These are phyloP conservation scores for Tonatia bakeri DNA, from an alignment of 2,113 vertebrate genomes.

Conservation along the genomic window DNA sequence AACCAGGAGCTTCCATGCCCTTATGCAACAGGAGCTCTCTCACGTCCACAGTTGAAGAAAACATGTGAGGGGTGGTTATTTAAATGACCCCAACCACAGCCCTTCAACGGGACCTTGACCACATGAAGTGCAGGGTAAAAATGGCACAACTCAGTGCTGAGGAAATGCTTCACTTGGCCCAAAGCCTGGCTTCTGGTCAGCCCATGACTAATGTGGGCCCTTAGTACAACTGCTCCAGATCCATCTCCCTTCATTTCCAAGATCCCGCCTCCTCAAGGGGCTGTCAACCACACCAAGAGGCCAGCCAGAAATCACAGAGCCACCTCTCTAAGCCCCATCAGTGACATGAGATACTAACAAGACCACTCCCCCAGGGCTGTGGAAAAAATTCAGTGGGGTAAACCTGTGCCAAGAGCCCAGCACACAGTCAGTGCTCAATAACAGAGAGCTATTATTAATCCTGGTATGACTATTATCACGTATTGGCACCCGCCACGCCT, in stretches of 20 bases:
- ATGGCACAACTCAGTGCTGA: background rate
- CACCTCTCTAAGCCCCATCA: background rate
- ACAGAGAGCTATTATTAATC: background rate
- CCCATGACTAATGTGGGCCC: background rate
- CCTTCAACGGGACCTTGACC: background rate
- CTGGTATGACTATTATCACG: background rate
- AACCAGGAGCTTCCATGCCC: background rate
- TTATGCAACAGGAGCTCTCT: background rate
- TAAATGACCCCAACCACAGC: background rate
- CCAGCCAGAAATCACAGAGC: background rate
- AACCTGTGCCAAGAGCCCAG: background rate
- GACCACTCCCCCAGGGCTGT: background rate
- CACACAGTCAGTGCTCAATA: background rate
- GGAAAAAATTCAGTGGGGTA: background rate
- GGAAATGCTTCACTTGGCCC: background rate
- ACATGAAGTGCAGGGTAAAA: background rate
- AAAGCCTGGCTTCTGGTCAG: background rate
- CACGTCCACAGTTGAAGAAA: background rate
- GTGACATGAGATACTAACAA: background rate
- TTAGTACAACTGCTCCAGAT: background rate
- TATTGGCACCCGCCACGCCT: background rate
- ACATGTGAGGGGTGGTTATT: background rate
- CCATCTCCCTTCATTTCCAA: background rate
- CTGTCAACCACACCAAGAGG: fast-evolving
- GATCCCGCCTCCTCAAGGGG: background rate